These are phyloP conservation scores for Akabosia matsudoensis DNA, from an alignment of 1,140 invertebrate genomes.

Conservation along the genomic window DNA sequence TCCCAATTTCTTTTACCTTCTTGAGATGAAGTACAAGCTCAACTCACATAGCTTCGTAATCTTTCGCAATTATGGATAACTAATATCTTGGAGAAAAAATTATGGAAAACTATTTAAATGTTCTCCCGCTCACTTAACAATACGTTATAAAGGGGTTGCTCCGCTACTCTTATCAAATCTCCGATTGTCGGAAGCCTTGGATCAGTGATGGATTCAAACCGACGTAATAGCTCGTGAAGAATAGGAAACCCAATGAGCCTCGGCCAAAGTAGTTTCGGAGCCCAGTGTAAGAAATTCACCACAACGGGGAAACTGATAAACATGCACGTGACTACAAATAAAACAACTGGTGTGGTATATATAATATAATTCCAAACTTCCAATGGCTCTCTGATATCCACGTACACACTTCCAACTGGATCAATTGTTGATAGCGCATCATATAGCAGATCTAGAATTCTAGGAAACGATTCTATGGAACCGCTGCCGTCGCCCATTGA, in stretches of 20 bases:
- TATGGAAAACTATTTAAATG: too few relatives aligned
- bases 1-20: too few relatives aligned
- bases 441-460: neutral
- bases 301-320: constrained; percentile 19
- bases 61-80: too few relatives aligned
- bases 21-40: too few relatives aligned
- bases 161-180: neutral
- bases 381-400: constrained; percentile 19
- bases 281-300: constrained; percentile 30
- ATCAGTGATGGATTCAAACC: neutral
- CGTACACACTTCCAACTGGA: neutral
- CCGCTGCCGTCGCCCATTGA: neutral
- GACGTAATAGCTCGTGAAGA: constrained; percentile 20
- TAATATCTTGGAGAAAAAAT: too few relatives aligned
- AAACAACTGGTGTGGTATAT: neutral
- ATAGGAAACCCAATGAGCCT: constrained; percentile 1
- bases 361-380: constrained; percentile 31
- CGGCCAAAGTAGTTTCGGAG: constrained; percentile 25
- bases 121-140: neutral
- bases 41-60: too few relatives aligned
- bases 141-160: neutral
- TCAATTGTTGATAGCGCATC: neutral
- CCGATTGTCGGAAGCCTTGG: constrained; percentile 7
- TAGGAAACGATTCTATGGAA: neutral
- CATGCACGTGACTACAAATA: neutral